Evolutionary conservation across 2,888 invertebrate species (phyloP).

Genomic region (Melolontha melolontha): DNA sequence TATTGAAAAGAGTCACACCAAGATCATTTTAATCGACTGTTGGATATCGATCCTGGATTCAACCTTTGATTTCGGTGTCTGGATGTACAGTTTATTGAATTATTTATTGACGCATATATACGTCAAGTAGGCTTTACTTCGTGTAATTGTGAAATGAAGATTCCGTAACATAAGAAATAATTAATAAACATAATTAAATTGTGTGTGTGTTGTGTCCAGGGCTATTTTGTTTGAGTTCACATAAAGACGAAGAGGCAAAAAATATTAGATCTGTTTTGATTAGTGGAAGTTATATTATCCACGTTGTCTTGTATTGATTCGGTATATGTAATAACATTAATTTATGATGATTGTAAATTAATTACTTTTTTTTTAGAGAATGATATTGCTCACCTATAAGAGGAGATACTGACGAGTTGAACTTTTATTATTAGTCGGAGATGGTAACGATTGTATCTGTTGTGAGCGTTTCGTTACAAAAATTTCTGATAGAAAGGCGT

Average conservation of each 20-base stretch:
- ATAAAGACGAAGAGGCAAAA: background rate
- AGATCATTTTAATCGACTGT: too few relatives aligned
- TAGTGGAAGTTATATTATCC: conserved; percentile 1
- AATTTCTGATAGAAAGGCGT: conserved; percentile 18
- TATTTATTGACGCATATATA: too few relatives aligned
- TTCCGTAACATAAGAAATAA: conserved; percentile 23
- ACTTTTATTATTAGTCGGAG: conserved; percentile 9
- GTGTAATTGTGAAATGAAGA: conserved; percentile 23
- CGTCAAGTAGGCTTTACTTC: conserved; percentile 5
- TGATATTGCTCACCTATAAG: background rate
- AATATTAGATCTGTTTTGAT: conserved; percentile 23
- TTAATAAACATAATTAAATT: conserved; percentile 34
- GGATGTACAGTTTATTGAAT: too few relatives aligned
- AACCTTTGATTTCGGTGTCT: too few relatives aligned
- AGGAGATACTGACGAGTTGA: background rate
- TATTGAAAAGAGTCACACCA: too few relatives aligned
- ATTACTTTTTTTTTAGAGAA: conserved; percentile 6
- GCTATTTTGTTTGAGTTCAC: background rate
- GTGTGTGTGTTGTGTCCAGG: background rate
- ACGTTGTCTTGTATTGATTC: background rate
- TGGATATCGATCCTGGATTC: too few relatives aligned
- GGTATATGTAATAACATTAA: conserved; percentile 16
- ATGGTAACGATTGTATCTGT: conserved; percentile 1
- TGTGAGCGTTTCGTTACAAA: conserved; percentile 1
- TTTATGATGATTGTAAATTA: conserved; percentile 23